Evolutionary conservation across 2,113 vertebrate species (phyloP), one percentile per base, ranked within the genome.

Genomic region (Paraplagusia blochii): DNA sequence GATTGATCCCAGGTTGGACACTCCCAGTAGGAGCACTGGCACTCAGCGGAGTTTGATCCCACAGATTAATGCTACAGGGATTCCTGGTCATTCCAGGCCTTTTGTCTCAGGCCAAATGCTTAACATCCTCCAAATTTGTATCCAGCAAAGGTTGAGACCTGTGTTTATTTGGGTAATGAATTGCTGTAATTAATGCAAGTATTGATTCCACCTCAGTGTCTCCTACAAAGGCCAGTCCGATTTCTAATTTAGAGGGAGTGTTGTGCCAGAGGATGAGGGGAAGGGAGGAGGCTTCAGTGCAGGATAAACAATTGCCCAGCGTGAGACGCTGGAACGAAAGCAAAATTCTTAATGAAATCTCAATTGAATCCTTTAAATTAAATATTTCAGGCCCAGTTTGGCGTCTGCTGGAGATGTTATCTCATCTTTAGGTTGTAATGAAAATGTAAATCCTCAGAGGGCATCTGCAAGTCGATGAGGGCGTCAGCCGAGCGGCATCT

Each of bases 121-220:
- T 90, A 81, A 85, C 72, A 58, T 83, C 84, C 87, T 89, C 81
- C 63, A 88, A 93, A 94, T 93, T 92, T 93, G 90, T 93, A 92
- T 89, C 93, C 91, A 90, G 82, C 82, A 91, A 93, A 92, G 92
- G 89, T 88, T 91, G 91, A 91, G 89, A 88, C 88, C 90, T 89
- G 87, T 92, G 92, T 95, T 95, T 97, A 94, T 95, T 93, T 94
- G 91, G 90, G 90, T 96, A 99, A 97, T 94, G 92, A 96, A 97
- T 93, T 92, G 93, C 91, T 89, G 93, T 96, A 96, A 98, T 98
- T 95, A 97, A 97, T 94, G 92, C 88, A 90, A 77, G 84, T 89
- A 95, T 96, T 92, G 94, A 97, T 98, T 95, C 91, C 85, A 89
- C 89, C 85, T 89, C 89, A 88, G 87, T 90, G 83, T 92, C 90